Conservation (phyloP, 2,888 invertebrate species). For the Sinopyrophorus schimmeli region DNA sequence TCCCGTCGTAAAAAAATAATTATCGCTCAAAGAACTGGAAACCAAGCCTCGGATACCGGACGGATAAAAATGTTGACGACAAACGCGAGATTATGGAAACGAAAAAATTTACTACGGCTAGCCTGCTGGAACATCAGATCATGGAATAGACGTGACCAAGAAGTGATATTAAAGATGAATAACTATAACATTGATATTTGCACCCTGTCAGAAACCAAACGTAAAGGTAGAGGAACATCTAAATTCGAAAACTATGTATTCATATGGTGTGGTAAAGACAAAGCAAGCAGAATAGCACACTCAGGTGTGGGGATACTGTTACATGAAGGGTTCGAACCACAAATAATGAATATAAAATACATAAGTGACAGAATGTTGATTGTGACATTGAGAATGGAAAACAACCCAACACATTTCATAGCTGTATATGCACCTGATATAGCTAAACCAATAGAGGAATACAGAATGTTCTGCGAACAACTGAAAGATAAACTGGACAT, state of each 20-base stretch:
- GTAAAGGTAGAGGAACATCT: not conserved
- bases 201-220: no score
- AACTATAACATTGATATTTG: not conserved
- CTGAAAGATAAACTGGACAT: no score
- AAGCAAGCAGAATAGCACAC: conserved; percentile 1
- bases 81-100: no score
- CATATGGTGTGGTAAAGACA: not conserved
- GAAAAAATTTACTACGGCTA: not conserved
- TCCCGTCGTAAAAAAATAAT: no score
- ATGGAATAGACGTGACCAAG: conserved; percentile 2
- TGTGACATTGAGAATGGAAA: conserved; percentile 1
- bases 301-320: not conserved
- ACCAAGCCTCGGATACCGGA: no score
- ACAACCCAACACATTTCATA: conserved; percentile 1
- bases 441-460: not conserved
- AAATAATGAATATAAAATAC: not conserved
- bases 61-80: no score
- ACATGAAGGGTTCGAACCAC: conserved; percentile 1
- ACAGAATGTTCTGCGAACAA: not conserved
- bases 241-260: no score
- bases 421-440: not conserved
- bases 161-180: not conserved
- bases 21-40: no score
- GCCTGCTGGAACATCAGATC: conserved; percentile 4
- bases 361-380: not conserved